Evolutionary conservation across 2,113 vertebrate species (phyloP).

Genomic region (Oxyruncus cristatus): DNA sequence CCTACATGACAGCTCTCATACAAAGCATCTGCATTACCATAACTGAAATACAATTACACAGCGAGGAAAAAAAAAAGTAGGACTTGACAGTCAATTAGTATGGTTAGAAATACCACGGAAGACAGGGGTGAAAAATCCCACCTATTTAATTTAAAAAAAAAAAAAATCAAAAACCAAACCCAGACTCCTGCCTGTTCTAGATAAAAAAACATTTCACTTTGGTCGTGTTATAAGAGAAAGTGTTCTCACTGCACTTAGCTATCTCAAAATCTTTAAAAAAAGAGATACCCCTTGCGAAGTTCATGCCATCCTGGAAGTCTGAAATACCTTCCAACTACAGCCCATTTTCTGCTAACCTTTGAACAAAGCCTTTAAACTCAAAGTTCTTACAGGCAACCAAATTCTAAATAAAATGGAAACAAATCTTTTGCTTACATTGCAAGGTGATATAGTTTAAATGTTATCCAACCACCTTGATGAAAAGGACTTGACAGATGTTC

Average conservation of each 20-base stretch:
- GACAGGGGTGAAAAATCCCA: background rate
- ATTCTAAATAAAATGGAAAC: background rate
- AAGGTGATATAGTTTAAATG: background rate
- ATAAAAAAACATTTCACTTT: background rate
- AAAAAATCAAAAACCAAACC: background rate
- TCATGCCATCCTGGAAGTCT: background rate
- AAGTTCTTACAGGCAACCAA: background rate
- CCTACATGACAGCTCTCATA: background rate
- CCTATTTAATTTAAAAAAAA: background rate
- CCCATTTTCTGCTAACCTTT: background rate
- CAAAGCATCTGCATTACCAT: background rate
- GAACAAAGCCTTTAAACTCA: background rate
- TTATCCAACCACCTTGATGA: background rate
- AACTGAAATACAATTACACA: background rate
- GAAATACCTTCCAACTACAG: background rate
- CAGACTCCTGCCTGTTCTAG: background rate
- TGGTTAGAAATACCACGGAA: background rate
- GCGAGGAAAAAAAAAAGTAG: background rate
- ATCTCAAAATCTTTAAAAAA: background rate
- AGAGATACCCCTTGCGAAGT: background rate
- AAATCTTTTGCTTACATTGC: background rate
- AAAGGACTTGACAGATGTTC: background rate
- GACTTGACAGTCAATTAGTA: background rate
- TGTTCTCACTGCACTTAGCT: background rate
- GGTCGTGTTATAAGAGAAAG: background rate